A percentile compares a stretch with the other conserved stretches of the same genome.
Conservation (phyloP, 2,797 vertebrate species). For the Coranthus polyacanthus region DNA sequence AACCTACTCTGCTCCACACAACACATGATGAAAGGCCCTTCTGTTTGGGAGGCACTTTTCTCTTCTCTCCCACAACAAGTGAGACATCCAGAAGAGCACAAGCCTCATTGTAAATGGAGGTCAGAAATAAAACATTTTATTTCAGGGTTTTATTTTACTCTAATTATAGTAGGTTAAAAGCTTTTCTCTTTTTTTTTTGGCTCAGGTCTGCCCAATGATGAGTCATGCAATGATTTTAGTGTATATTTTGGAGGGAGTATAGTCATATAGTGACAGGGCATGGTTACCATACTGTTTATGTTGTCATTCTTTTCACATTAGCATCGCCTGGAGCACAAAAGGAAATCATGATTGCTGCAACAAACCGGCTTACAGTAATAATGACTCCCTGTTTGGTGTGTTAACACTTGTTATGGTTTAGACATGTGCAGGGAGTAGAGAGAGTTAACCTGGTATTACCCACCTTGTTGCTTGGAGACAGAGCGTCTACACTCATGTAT, state of each 20-base stretch:
- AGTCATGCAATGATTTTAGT: constrained; percentile 45
- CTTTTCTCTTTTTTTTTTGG: constrained; percentile 42
- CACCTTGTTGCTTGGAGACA: constrained; percentile 60
- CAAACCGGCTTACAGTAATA: constrained; percentile 47
- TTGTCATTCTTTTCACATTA: constrained; percentile 34
- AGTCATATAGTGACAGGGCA: constrained; percentile 7
- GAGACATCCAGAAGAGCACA: constrained; percentile 42
- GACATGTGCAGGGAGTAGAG: constrained; percentile 13
- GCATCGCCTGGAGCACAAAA: constrained; percentile 20
- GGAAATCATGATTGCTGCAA: constrained; percentile 39
- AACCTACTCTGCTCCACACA: constrained; percentile 50
- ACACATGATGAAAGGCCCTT: constrained; percentile 56
- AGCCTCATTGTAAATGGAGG: constrained; percentile 53
- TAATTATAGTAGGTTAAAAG: constrained; percentile 50
- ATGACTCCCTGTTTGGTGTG: constrained; percentile 22
- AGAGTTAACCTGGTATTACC: constrained; percentile 38
- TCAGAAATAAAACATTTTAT: constrained; percentile 65
- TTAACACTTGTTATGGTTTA: constrained; percentile 55
- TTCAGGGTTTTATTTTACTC: constrained; percentile 11
- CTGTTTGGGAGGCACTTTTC: constrained; percentile 36
- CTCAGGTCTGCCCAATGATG: constrained; percentile 26
- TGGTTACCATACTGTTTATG: constrained; percentile 46
- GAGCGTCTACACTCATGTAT: constrained; percentile 39
- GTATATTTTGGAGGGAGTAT: constrained; percentile 36
- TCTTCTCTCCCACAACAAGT: constrained; percentile 60